These are phyloP conservation scores for Donacobius atricapilla DNA, from an alignment of 2,113 vertebrate species.

Conservation along the genomic window DNA sequence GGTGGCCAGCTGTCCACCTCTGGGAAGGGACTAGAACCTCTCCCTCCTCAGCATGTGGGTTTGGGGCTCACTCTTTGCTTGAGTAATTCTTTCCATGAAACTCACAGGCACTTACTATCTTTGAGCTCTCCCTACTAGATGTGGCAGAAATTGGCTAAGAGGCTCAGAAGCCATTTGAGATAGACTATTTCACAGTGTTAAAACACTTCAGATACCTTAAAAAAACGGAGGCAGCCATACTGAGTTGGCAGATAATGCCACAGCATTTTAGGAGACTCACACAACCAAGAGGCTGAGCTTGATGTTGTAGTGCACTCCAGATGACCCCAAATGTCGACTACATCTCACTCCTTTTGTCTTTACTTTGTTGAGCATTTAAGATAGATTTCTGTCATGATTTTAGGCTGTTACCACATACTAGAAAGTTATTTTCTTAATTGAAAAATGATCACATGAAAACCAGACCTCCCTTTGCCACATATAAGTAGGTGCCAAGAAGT, in stretches of 20 bases:
- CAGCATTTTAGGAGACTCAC: not conserved
- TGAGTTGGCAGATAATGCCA: not conserved
- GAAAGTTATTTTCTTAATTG: not conserved
- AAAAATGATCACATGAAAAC: not conserved
- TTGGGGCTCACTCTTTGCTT: not conserved
- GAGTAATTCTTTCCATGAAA: not conserved
- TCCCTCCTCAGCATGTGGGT: not conserved
- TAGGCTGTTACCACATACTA: not conserved
- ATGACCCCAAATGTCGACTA: accelerated
- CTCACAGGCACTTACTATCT: not conserved
- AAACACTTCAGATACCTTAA: not conserved
- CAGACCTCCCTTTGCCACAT: not conserved
- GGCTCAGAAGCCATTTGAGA: not conserved
- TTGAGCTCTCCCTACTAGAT: not conserved
- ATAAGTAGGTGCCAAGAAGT: not conserved
- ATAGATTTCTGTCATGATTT: not conserved
- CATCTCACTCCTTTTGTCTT: not conserved
- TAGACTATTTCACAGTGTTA: not conserved
- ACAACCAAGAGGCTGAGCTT: not conserved
- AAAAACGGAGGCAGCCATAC: not conserved
- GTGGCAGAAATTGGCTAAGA: not conserved
- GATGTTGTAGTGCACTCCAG: not conserved
- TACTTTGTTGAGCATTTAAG: not conserved
- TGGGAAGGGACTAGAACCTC: not conserved
- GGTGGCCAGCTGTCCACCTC: not conserved